These are phyloP conservation scores for Lipotes vexillifer DNA, from an alignment of 2,113 vertebrate genomes.

Conservation along the genomic window DNA sequence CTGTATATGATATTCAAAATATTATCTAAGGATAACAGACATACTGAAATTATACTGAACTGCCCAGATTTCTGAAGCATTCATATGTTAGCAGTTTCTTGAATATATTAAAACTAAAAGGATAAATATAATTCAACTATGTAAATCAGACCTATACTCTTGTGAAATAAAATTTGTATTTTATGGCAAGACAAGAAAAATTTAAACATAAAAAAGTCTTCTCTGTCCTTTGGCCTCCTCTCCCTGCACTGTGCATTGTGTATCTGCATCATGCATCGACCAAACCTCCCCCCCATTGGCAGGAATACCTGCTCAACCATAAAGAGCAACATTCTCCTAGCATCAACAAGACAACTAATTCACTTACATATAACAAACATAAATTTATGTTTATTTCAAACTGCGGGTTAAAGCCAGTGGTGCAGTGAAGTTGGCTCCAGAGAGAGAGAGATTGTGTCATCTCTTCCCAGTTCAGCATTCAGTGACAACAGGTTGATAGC, in stretches of 20 bases:
- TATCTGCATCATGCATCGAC: not conserved
- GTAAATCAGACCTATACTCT: not conserved
- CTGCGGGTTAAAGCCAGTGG: not conserved
- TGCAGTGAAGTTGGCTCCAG: not conserved
- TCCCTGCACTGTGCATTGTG: not conserved
- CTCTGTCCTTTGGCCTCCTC: not conserved
- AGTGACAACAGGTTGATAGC: not conserved
- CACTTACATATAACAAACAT: not conserved
- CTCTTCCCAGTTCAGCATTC: not conserved
- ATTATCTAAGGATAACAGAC: not conserved
- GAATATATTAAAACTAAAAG: not conserved
- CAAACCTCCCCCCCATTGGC: not conserved
- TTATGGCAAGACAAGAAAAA: not conserved
- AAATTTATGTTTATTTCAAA: not conserved
- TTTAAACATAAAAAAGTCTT: not conserved
- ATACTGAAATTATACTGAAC: not conserved
- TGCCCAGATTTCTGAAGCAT: not conserved
- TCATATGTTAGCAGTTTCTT: not conserved
- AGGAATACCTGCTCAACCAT: not conserved
- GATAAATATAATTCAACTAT: not conserved
- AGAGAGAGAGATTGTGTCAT: not conserved
- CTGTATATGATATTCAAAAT: not conserved
- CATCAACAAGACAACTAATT: not conserved
- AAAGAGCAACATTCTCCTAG: not conserved
- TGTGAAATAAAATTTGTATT: not conserved